A percentile compares a stretch with the other conserved stretches of the same genome.
Conservation (phyloP, 2,797 vertebrate species). For the Gambusia yucatana region DNA sequence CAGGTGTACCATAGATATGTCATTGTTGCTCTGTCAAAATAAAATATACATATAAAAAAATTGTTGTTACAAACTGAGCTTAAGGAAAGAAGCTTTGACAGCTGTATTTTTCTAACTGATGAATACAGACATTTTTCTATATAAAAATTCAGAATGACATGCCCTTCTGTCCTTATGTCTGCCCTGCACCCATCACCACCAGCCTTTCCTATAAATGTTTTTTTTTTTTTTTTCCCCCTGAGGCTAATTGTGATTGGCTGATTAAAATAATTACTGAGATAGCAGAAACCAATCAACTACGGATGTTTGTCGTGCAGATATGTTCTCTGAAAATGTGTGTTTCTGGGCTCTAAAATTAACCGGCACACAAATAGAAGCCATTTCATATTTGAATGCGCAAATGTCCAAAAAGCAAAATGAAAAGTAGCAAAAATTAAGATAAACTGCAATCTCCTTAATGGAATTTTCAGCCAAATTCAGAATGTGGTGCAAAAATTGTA, state of each 20-base stretch:
- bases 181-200: background rate
- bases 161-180: conserved; percentile 9
- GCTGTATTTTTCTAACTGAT: background rate
- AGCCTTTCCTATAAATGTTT: background rate
- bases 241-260: conserved; percentile 71
- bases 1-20: background rate
- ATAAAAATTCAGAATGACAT: conserved; percentile 8
- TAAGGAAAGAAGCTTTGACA: background rate
- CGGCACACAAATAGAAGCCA: conserved; percentile 21
- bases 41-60: background rate
- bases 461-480: conserved; percentile 3
- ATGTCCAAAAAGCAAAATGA: background rate
- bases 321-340: conserved; percentile 58
- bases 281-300: conserved; percentile 70
- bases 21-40: background rate
- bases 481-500: background rate
- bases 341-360: conserved; percentile 26
- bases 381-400: conserved; percentile 29
- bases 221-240: conserved; percentile 35
- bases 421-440: conserved; percentile 8
- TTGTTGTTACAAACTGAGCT: background rate
- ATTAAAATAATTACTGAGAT: conserved; percentile 76
- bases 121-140: background rate
- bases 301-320: conserved; percentile 54
- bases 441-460: background rate